Conservation (phyloP, 2,888 invertebrate genomes). For the Cremastinae sp. region DNA sequence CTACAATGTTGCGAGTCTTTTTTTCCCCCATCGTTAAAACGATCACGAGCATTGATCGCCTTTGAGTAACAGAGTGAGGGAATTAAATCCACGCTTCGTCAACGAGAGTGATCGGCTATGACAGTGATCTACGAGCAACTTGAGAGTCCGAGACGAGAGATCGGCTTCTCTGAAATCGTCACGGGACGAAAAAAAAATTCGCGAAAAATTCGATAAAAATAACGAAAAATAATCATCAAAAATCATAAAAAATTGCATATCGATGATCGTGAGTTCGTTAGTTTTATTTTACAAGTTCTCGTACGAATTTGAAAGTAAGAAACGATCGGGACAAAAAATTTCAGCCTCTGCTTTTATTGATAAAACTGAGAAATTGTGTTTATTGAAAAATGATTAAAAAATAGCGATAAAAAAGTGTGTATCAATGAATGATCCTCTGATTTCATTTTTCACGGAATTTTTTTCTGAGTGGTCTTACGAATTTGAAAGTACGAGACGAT, state of each 20-base stretch:
- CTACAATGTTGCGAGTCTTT: background rate
- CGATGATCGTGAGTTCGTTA: no score
- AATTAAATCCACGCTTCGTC: constrained; percentile 44
- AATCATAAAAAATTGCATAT: no score
- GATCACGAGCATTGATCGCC: constrained; percentile 53
- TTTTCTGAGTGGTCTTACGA: no score
- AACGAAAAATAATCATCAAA: no score
- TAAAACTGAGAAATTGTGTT: no score
- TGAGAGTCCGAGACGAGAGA: constrained; percentile 43
- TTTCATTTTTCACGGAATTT: no score
- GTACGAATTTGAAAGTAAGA: no score
- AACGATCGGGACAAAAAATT: background rate
- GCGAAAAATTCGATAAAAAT: background rate
- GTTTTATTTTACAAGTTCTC: no score
- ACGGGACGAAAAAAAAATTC: background rate
- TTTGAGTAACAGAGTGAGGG: constrained; percentile 55
- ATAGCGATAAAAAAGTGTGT: background rate
- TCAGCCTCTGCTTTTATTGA: constrained; percentile 1
- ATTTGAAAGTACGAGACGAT: no score
- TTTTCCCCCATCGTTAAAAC: constrained; percentile 22
- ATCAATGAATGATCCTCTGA: no score
- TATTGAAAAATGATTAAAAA: background rate
- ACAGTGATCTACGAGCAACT: constrained; percentile 59
- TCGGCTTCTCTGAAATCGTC: no score
- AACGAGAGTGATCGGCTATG: constrained; percentile 47